Evolutionary conservation across 2,113 vertebrate species (phyloP).

Genomic region (Xiphias gladius): DNA sequence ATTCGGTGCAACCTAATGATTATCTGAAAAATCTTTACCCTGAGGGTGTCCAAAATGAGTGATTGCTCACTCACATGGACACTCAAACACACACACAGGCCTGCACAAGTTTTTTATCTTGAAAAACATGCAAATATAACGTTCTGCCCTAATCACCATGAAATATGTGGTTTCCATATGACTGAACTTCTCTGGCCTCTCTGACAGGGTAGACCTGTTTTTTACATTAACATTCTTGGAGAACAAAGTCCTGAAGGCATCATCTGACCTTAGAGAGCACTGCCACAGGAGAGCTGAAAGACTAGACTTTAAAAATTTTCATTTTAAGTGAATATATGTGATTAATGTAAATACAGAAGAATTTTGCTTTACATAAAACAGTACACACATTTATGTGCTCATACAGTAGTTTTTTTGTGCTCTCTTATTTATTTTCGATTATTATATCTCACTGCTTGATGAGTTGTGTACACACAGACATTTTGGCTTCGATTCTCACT

Average conservation of each 20-base stretch:
- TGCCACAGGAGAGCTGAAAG: not conserved
- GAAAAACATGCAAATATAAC: not conserved
- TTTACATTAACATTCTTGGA: constrained; percentile 5
- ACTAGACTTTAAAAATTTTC: not conserved
- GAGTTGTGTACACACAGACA: constrained; percentile 11
- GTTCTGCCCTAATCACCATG: not conserved
- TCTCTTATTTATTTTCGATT: not conserved
- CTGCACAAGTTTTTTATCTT: not conserved
- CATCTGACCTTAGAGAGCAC: not conserved
- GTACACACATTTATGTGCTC: too few relatives aligned
- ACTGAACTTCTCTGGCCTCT: not conserved
- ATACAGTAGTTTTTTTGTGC: not conserved
- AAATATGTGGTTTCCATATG: not conserved
- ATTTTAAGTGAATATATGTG: not conserved
- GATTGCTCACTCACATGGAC: not conserved
- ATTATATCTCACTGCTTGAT: not conserved
- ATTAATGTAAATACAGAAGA: not conserved
- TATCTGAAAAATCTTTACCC: not conserved
- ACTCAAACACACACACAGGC: not conserved
- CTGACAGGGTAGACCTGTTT: not conserved
- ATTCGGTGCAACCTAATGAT: not conserved
- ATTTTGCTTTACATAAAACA: not conserved
- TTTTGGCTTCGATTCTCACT: not conserved
- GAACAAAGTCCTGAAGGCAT: not conserved
- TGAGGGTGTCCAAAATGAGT: not conserved